Conservation (phyloP, 2,113 vertebrate species). For the Cariama cristata region DNA sequence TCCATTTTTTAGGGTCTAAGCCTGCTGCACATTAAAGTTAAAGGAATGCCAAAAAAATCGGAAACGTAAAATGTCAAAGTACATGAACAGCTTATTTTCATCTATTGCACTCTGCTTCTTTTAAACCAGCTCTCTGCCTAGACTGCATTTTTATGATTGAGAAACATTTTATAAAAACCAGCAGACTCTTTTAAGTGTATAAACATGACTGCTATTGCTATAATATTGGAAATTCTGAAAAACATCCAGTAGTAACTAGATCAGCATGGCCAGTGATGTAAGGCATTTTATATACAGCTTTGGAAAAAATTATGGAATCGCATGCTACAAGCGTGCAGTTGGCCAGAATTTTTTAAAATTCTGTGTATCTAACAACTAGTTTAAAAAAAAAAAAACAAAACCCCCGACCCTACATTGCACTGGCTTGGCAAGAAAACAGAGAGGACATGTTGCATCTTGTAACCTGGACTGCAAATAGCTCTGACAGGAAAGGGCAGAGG, state of each 20-base stretch:
- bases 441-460: not conserved
- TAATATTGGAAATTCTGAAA: conserved; percentile 42
- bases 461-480: not conserved
- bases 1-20: not conserved
- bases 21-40: not conserved
- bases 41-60: not conserved
- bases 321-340: not conserved
- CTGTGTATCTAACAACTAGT: not conserved
- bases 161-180: conserved; percentile 34
- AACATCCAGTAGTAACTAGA: conserved; percentile 32
- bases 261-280: conserved; percentile 22
- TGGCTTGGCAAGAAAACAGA: not conserved
- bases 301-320: conserved; percentile 13
- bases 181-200: conserved; percentile 18
- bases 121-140: not conserved
- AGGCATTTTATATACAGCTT: conserved; percentile 2
- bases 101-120: not conserved
- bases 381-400: not conserved
- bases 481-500: not conserved
- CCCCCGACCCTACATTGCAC: not conserved
- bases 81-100: conserved; percentile 36
- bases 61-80: not conserved
- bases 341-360: not conserved
- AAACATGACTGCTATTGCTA: conserved; percentile 15
- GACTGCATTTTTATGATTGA: conserved; percentile 33